Evolutionary conservation across 2,797 vertebrate species (phyloP), one percentile per base, ranked within the genome.

Genomic region (Macropodus opercularis): DNA sequence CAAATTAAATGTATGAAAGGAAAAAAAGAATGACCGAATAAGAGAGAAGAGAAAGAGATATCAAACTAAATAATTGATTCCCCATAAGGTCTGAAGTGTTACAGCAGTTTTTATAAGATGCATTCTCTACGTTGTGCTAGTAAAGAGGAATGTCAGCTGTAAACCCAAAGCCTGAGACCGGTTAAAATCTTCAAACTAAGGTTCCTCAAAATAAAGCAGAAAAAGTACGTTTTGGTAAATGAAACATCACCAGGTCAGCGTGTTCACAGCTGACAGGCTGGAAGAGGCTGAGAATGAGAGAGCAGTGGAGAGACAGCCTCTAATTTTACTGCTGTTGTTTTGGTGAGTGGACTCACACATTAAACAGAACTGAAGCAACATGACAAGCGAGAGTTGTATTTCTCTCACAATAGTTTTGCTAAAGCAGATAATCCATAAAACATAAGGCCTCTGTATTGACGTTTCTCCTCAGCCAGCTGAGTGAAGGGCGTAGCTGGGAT

Each of bases 341-440:
- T 67, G 68, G 79, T 26, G 58, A 81, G 68, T 75, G 74, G 76
- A 81, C 77, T 81, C 11, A 41, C 84, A 82, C 81, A 85, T 85
- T 85, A 81, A 79, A 73, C 82, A 71, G 73, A 84, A 81, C 63
- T 72, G 72, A 81, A 42, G 74, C 69, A 81, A 87, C 87, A 88
- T 87, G 86, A 90, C 89, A 89, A 84, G 86, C 56, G 60, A 77
- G 78, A 84, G 80, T 86, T 87, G 88, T 85, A 62, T 84, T 87
- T 89, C 84, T 86, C 86, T 72, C 83, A 65, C 83, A 62, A 69
- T 85, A 85, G 80, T 86, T 90, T 88, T 83, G 80, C 83, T 77
- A 79, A 86, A 89, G 84, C 81, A 87, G 76, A 89, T 86, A 89
- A 89, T 90, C 85, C 89, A 89, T 89, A 88, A 91, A 90, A 89